Base-by-base conservation (phyloP, 2,797 vertebrate species). In the Myripristis jacobus region DNA sequence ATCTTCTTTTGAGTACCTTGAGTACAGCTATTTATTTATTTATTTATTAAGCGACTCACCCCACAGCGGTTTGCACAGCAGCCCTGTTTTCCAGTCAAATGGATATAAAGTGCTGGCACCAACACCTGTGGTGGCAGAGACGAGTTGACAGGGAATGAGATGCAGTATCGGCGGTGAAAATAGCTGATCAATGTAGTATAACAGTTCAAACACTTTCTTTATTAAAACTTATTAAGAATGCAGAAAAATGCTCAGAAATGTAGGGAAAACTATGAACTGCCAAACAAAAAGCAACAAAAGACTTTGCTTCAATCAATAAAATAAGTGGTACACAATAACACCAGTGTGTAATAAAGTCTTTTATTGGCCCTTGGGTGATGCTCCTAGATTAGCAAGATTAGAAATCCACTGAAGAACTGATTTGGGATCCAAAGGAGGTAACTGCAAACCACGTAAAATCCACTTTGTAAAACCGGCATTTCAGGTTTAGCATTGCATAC, bases 11-110 rank as follows among this genome's bases (percentile, higher is more conserved):
- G 9, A 53, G 18, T 16, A 12, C 7, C 2, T 24, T 24, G 56
- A 73, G 24, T 12, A 11, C 1, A 38, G 24, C n/a, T 34, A 10
- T 38, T 0, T 13, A 54, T 50, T 2, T 9, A n/a, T n/a, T n/a
- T n/a, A n/a, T n/a, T n/a, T n/a, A n/a, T n/a, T n/a, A 13, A 22
- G 0, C 25, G 22, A 90, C 95, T 95, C 81, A 96, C 95, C 93
- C 95, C 95, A 65, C 94, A 96, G 62, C 95, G 93, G 60, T 96
- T 96, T 21, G 85, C 92, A 74, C 94, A 96, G 81, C 95, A 95
- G 0, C 93, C 94, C n/a, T 86, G 4, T 12, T 80, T 70, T 8
- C 94, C 94, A 4, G 94, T 94, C 21, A 93, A 27, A 74, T 95
- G 92, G 76, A 95, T 95, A 71, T 95, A 90, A 29, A 95, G 44